Base-by-base conservation (phyloP, 2,888 invertebrate genomes). In the Ellobium chinense region DNA sequence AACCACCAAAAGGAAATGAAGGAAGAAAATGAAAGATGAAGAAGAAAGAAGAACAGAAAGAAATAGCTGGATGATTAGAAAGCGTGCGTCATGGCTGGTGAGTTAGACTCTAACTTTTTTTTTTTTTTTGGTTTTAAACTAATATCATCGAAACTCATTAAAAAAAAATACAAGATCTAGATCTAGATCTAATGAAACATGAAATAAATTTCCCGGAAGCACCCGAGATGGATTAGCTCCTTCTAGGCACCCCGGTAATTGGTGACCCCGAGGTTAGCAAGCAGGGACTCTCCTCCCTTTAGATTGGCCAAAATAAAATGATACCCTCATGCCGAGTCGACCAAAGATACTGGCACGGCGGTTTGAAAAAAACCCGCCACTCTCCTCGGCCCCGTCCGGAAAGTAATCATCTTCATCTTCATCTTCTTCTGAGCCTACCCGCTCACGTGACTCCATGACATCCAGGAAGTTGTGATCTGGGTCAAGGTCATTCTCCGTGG, bases 381-480 rank as follows among this genome's bases (percentile, higher is more conserved):
- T n/a, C n/a, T n/a, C n/a, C n/a, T n/a, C n/a, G n/a, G n/a, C n/a
- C n/a, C n/a, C n/a, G n/a, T n/a, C n/a, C n/a, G n/a, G n/a, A n/a
- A n/a, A n/a, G n/a, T n/a, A n/a, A n/a, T n/a, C n/a, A 62, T 18
- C 14, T n/a, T n/a, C n/a, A n/a, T n/a, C n/a, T n/a, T n/a, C n/a
- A n/a, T n/a, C n/a, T n/a, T n/a, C n/a, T n/a, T 70, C 62, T 62
- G 39, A 34, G 72, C 73, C 5, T 79, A 79, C 79, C 79, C 79
- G 21, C 58, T 73, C 79, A 18, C 79, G 63, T 54, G 79, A 73
- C 36, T 66, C 79, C 58, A 65, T 36, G 21, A 63, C 58, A 21
- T 56, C 56, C 65, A 66, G 21, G 31, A 56, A 66, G 39, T 65
- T 54, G 46, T 37, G 65, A 69, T 79, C 79, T n/a, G 24, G 56